phyloP scores from a whole-genome alignment of 2,888 invertebrate genomes.

The Eupithecia pulchellata region DNA sequence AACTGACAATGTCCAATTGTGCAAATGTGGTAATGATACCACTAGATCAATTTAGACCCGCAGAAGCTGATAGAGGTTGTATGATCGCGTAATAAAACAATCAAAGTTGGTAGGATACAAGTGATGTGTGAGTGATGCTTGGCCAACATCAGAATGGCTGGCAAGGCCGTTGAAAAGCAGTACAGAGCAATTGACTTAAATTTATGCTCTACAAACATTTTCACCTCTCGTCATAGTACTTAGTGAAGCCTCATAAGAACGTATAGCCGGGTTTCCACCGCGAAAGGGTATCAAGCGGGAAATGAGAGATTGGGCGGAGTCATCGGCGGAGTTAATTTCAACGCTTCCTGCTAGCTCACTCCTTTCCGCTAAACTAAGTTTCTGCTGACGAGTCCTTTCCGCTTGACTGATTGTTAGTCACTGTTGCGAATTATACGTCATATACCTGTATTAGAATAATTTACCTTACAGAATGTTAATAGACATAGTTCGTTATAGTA shows the following conservation, averaged over 20 bases:
- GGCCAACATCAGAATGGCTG: conserved; percentile 15
- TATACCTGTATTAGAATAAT: too few species aligned
- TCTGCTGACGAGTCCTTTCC: too few species aligned
- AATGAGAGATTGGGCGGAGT: too few species aligned
- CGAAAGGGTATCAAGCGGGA: too few species aligned
- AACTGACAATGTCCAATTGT: conserved; percentile 76
- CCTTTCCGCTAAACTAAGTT: too few species aligned
- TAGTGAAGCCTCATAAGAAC: conserved; percentile 7
- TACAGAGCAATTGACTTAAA: conserved; percentile 18
- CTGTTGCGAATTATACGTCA: too few species aligned
- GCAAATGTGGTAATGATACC: conserved; percentile 74
- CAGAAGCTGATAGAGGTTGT: conserved; percentile 52
- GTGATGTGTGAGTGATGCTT: conserved; percentile 37
- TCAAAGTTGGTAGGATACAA: conserved; percentile 50
- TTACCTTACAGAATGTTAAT: too few species aligned
- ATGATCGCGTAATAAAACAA: conserved; percentile 51
- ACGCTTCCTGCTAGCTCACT: too few species aligned
- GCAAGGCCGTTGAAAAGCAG: conserved; percentile 32
- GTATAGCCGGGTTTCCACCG: too few species aligned
- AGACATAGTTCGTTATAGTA: too few species aligned
- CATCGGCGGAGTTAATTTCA: too few species aligned
- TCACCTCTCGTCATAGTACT: conserved; percentile 11
- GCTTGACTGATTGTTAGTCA: too few species aligned
- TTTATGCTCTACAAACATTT: conserved; percentile 7
- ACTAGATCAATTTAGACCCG: conserved; percentile 57